phyloP scores from a whole-genome alignment of 2,888 invertebrate species.

The Dastarcus helophoroides region DNA sequence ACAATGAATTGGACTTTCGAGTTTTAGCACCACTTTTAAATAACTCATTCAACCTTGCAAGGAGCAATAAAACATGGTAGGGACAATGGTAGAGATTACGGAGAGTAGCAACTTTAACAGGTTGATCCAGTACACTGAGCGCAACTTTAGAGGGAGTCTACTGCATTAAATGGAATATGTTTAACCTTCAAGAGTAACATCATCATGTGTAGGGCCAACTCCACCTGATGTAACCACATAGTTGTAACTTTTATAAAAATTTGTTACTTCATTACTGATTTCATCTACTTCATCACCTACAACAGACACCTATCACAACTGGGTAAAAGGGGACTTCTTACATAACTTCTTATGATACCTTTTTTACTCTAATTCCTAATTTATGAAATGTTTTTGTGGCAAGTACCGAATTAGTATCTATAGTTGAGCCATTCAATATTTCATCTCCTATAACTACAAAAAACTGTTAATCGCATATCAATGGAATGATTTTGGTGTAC shows the following conservation, averaged over 20 bases:
- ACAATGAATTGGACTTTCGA: too few relatives aligned
- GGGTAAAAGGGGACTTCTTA: slow-evolving; percentile 2
- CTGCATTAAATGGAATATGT: too few relatives aligned
- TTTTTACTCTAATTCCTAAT: slow-evolving; percentile 50
- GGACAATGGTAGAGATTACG: too few relatives aligned
- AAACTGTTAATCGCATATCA: background rate
- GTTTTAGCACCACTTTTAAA: too few relatives aligned
- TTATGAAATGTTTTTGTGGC: slow-evolving; percentile 48
- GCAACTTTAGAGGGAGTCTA: too few relatives aligned
- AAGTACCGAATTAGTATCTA: slow-evolving; percentile 57
- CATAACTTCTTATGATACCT: slow-evolving; percentile 27
- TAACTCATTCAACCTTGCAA: too few relatives aligned
- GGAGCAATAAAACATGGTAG: too few relatives aligned
- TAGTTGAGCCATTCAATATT: slow-evolving; percentile 58
- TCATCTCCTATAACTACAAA: slow-evolving; percentile 61
- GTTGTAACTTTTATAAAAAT: slow-evolving; percentile 47
- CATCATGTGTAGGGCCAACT: slow-evolving; percentile 69
- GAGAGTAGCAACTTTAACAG: too few relatives aligned
- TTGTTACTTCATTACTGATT: slow-evolving; percentile 51
- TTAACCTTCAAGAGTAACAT: slow-evolving; percentile 58
- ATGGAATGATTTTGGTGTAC: background rate
- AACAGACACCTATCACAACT: slow-evolving; percentile 46
- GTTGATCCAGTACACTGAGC: too few relatives aligned
- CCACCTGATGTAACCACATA: slow-evolving; percentile 67
- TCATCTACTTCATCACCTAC: slow-evolving; percentile 52